Evolutionary conservation across 2,797 vertebrate species (phyloP), one percentile per base, ranked within the genome.

Genomic region (Megaceryle alcyon): DNA sequence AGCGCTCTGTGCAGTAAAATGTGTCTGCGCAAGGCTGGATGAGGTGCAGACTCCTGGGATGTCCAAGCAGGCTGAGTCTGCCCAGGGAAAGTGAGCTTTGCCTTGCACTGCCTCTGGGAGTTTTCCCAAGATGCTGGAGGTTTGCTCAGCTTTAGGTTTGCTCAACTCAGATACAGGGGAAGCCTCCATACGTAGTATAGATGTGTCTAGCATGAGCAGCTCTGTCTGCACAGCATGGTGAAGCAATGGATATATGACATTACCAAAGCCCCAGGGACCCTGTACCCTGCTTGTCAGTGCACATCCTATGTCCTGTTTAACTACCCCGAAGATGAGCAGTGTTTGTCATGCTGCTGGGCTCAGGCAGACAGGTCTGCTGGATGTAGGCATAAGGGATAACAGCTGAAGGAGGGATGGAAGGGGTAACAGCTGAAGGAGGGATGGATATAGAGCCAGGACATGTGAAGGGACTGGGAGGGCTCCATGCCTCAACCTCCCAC

Each of bases 1-100:
- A 7, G 29, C 4, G 43, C 39, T 88, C 48, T 0, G 11, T 6
- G 14, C 26, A n/a, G 21, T 28, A 37, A n/a, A 82, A 44, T 0
- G 1, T 2, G 0, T 18, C 53, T 66, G 26, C 1, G 4, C 25
- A 31, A 64, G 68, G 22, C 7, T 64, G 39, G 18, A n/a, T 0
- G 8, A 18, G 53, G 5, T 16, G 39, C 10, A 7, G 15, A 10
- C 63, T 68, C 35, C 49, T 43, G 51, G 28, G 84, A 33, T 33
- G 66, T 19, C 63, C 0, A 3, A 20, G 23, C 6, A 4, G 82
- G 39, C 15, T 12, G 33, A 39, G 13, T 7, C 22, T 48, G 77
- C 19, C 21, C 11, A 1, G 6, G 22, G 8, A 13, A 65, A 68
- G 73, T 6, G 6, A 54, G 19, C 43, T 28, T 44, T 60, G 57